These are phyloP conservation scores for Drosophila flavopinicola DNA, from an alignment of 2,888 invertebrate genomes.

Conservation along the genomic window DNA sequence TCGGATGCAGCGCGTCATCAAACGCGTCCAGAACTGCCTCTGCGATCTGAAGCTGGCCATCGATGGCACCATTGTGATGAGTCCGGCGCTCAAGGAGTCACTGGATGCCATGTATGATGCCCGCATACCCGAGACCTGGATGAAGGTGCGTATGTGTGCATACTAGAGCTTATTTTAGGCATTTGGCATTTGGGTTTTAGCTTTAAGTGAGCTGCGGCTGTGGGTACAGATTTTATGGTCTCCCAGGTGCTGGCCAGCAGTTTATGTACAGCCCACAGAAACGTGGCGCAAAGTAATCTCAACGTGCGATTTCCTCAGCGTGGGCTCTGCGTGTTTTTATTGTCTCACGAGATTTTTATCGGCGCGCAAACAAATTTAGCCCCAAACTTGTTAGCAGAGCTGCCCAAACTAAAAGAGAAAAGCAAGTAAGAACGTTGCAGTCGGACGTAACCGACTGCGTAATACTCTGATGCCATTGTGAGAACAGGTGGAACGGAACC, in stretches of 20 bases:
- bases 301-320: slow-evolving; percentile 38
- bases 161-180: slow-evolving; percentile 30
- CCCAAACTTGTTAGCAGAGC: slow-evolving; percentile 36
- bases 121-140: slow-evolving; percentile 95
- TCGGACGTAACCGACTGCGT: too few species aligned
- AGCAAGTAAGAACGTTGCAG: too few species aligned
- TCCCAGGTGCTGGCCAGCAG: slow-evolving; percentile 39
- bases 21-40: slow-evolving; percentile 91
- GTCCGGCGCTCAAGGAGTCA: slow-evolving; percentile 93
- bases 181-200: slow-evolving; percentile 28
- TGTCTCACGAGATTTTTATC: slow-evolving; percentile 68
- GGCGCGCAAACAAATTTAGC: slow-evolving; percentile 53
- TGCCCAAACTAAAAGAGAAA: slow-evolving; percentile 8
- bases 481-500: too few species aligned
- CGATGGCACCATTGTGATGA: slow-evolving; percentile 99
- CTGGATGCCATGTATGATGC: slow-evolving; percentile 99
- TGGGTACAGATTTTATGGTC: slow-evolving; percentile 48
- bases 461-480: too few species aligned
- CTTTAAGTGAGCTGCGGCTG: slow-evolving; percentile 35
- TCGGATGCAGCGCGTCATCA: slow-evolving; percentile 94
- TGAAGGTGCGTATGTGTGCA: slow-evolving; percentile 87
- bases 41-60: slow-evolving; percentile 96
- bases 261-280: slow-evolving; percentile 44
- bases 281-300: slow-evolving; percentile 52
- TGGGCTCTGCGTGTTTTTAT: slow-evolving; percentile 46